phyloP scores from a whole-genome alignment of 2,797 vertebrate species.

The Aeoliscus strigatus region DNA sequence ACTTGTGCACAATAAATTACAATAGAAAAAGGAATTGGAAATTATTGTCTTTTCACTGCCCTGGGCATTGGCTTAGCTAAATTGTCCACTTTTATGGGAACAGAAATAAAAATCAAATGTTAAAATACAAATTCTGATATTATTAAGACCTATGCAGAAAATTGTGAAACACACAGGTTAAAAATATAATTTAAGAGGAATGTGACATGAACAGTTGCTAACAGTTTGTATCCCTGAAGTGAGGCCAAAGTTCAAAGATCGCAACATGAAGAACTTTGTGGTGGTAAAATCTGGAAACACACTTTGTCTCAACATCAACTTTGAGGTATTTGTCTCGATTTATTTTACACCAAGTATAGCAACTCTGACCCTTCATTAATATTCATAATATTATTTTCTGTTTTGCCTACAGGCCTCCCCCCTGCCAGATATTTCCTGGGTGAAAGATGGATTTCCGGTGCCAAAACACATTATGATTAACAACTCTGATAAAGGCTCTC shows the following conservation, averaged over 20 bases:
- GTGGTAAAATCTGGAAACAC: conserved; percentile 77
- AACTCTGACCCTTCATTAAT: no score
- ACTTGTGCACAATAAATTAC: no score
- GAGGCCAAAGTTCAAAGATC: conserved; percentile 77
- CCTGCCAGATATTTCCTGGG: conserved; percentile 77
- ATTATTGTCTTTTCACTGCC: no score
- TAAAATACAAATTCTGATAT: no score
- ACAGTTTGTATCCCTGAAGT: conserved; percentile 64
- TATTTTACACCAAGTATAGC: no score
- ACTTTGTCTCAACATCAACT: conserved; percentile 75
- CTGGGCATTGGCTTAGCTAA: no score
- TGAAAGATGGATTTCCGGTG: conserved; percentile 79
- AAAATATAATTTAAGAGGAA: neutral
- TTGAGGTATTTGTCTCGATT: conserved; percentile 85
- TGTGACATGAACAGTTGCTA: neutral
- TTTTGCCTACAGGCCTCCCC: conserved; percentile 79
- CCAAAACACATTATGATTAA: conserved; percentile 63
- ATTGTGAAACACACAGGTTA: no score
- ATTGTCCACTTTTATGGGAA: no score
- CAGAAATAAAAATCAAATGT: no score
- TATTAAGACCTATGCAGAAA: no score
- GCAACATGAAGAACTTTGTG: conserved; percentile 74
- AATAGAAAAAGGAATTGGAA: no score
- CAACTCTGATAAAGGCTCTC: conserved; percentile 71
- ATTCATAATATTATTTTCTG: no score